Evolutionary conservation across 2,113 vertebrate species (phyloP), one percentile per base, ranked within the genome.

Genomic region (Tapirus terrestris): DNA sequence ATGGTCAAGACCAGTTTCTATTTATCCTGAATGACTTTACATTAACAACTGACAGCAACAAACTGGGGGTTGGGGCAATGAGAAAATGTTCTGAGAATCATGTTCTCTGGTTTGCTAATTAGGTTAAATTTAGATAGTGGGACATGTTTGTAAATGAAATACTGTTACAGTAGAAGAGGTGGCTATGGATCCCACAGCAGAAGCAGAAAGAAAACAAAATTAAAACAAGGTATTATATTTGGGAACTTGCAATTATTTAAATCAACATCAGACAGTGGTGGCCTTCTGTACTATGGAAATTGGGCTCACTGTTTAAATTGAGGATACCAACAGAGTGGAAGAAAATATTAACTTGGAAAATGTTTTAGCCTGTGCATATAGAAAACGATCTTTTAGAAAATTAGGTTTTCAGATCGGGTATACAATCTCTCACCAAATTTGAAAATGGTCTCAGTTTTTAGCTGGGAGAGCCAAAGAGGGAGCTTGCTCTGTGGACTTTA

Each of bases 81-180:
- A 53, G 87, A 80, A 97, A 98, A 89, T 56, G 0, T 14, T 76
- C 5, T 43, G 25, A 77, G 88, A 61, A 68, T n/a, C 8, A 33
- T 18, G 0, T 10, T 29, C 0, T 18, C 45, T 60, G 0, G 0
- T 48, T 93, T 84, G 25, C 33, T 95, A 88, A 86, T 88, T 75
- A 68, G n/a, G 81, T 96, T 94, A 91, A 73, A 67, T 31, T 25
- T 21, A 97, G 70, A 36, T 2, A 82, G 25, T 1, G 56, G 10
- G 61, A 45, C 61, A 2, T 68, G 1, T 95, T 96, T 97, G 77
- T 96, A 91, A 97, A 93, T 68, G 31, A 58, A 97, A 63, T 94
- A 8, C 17, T 92, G 8, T 1, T 84, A 68, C 27, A 56, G 20
- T 81, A 65, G 82, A 56, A 86, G 51, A 16, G 58, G 48, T 89